These are phyloP conservation scores for Sesia apiformis DNA, from an alignment of 2,888 invertebrate genomes.

Conservation along the genomic window DNA sequence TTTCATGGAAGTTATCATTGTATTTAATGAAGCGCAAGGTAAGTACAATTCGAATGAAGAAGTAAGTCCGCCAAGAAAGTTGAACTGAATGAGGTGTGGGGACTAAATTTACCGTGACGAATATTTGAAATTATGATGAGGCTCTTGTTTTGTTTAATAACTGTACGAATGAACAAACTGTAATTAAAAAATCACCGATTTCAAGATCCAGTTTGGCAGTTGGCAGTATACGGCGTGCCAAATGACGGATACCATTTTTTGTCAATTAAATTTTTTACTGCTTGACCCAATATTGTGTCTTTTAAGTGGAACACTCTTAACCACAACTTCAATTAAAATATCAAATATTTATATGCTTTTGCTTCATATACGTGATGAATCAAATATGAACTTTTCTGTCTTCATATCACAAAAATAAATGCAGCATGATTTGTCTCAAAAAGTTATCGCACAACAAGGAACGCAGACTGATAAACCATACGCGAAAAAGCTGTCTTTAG, in stretches of 20 bases:
- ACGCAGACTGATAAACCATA: too few species aligned
- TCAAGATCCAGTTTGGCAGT: neutral
- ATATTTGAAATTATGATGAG: constrained; percentile 12
- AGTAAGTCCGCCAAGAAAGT: constrained; percentile 13
- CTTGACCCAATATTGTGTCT: neutral
- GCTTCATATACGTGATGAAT: too few species aligned
- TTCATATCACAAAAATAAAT: too few species aligned
- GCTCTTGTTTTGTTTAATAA: neutral
- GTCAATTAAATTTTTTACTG: neutral
- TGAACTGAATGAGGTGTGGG: constrained; percentile 16
- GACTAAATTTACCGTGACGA: constrained; percentile 20
- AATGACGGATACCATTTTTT: neutral
- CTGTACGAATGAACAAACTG: neutral
- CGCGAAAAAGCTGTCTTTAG: too few species aligned
- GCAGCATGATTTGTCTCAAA: too few species aligned
- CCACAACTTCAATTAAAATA: too few species aligned
- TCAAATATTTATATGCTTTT: too few species aligned
- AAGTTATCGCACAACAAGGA: too few species aligned
- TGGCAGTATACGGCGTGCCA: neutral
- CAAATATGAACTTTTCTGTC: too few species aligned
- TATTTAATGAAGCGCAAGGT: neutral
- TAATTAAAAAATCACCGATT: neutral
- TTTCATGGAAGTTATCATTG: neutral
- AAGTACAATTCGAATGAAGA: neutral
- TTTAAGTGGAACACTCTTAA: too few species aligned